These are phyloP conservation scores for Notoglanidium macrostoma DNA, from an alignment of 2,797 vertebrate genomes.

Conservation along the genomic window DNA sequence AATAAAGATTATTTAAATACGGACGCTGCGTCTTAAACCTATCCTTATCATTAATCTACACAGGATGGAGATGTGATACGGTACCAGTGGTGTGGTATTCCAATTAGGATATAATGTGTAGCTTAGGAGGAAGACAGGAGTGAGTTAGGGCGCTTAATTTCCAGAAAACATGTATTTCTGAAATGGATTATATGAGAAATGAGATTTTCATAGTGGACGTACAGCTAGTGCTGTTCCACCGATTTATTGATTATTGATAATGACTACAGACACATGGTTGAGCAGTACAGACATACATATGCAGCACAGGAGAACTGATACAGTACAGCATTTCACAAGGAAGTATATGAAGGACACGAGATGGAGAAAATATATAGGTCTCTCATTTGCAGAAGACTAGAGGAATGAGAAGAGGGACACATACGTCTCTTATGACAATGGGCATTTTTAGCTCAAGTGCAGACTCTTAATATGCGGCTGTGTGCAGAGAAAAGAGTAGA, in stretches of 20 bases:
- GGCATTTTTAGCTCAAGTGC: constrained; percentile 48
- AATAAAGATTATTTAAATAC: constrained; percentile 15
- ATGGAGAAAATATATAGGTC: constrained; percentile 40
- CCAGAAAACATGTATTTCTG: not conserved
- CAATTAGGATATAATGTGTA: not conserved
- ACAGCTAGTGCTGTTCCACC: not conserved
- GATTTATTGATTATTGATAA: not conserved
- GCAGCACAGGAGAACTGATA: not conserved
- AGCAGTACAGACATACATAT: not conserved
- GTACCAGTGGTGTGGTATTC: not conserved
- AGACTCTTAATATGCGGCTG: constrained; percentile 35
- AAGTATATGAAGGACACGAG: constrained; percentile 27
- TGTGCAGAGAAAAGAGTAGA: constrained; percentile 19
- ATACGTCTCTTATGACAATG: constrained; percentile 41
- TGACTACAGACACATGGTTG: not conserved
- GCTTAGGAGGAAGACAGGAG: not conserved
- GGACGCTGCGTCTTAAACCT: constrained; percentile 11
- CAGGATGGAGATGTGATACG: not conserved
- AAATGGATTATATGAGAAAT: not conserved
- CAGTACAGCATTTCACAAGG: not conserved
- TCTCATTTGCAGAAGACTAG: constrained; percentile 41
- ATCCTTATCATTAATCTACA: not conserved
- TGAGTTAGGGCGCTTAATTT: not conserved
- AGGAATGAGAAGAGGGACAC: constrained; percentile 26
- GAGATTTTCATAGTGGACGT: not conserved